Conservation (phyloP, 37 sponge, comb jelly and placozoan genomes). For the Oopsacas minuta region DNA sequence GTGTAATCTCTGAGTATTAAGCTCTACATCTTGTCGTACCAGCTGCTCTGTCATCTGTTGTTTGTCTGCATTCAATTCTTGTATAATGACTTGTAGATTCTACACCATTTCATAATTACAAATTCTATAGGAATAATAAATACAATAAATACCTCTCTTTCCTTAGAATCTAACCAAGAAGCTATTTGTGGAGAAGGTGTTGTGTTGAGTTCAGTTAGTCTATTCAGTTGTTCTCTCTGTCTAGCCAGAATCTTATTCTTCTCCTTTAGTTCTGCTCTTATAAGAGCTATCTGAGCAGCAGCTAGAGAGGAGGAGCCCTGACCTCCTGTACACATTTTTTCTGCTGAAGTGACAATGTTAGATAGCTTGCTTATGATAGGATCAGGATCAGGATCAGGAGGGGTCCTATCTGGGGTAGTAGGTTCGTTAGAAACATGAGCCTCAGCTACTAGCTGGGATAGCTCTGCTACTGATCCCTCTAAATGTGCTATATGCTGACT, state of each 20-base stretch:
- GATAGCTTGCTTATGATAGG: not conserved
- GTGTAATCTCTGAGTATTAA: not conserved
- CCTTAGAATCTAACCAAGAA: not conserved
- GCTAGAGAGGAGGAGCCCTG: slow-evolving; percentile 10
- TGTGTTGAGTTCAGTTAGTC: not conserved
- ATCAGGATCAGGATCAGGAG: not conserved
- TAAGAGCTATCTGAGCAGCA: not conserved
- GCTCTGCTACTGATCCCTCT: not conserved
- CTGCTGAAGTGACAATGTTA: not conserved
- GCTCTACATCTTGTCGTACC: not conserved
- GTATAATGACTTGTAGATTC: not conserved
- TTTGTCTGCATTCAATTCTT: not conserved
- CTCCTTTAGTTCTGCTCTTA: not conserved
- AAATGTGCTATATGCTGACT: slow-evolving; percentile 7
- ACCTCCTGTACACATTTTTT: not conserved
- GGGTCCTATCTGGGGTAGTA: not conserved
- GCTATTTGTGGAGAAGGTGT: not conserved
- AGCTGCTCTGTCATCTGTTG: slow-evolving; percentile 11
- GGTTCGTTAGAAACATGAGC: not conserved
- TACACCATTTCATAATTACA: not conserved
- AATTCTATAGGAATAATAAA: not conserved
- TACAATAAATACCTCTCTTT: slow-evolving; percentile 18
- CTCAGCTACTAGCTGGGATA: not conserved
- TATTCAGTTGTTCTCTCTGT: not conserved
- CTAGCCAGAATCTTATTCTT: not conserved